phyloP scores from a whole-genome alignment of 2,888 invertebrate genomes.

The Rotaria sp. region DNA sequence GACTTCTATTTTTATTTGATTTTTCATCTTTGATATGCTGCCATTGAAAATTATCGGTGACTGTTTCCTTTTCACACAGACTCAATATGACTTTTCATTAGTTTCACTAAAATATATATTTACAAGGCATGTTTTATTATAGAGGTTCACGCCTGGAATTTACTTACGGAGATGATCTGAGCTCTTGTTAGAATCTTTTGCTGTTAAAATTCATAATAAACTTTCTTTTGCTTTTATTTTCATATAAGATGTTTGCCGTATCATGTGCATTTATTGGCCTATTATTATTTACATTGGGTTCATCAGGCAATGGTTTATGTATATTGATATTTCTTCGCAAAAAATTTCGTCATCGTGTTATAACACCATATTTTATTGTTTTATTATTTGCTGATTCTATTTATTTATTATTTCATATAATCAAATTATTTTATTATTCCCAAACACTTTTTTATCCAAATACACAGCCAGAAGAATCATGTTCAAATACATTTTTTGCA shows the following conservation, averaged over 20 bases:
- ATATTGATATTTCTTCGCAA: background rate
- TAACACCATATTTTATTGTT: conserved; percentile 10
- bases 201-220: too few species aligned
- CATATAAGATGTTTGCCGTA: background rate
- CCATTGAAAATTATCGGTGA: too few species aligned
- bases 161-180: too few species aligned
- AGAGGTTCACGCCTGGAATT: too few species aligned
- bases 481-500: background rate
- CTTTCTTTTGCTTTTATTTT: background rate
- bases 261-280: background rate
- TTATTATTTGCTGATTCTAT: conserved; percentile 7
- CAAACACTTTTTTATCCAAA: background rate
- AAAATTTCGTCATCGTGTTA: conserved; percentile 19
- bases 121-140: too few species aligned
- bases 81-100: too few species aligned
- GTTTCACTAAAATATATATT: too few species aligned
- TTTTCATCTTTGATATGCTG: too few species aligned
- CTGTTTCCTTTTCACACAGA: too few species aligned
- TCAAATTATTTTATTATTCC: background rate
- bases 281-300: background rate
- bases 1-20: too few species aligned
- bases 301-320: background rate
- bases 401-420: conserved; percentile 6
- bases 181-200: too few species aligned
- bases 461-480: background rate